Base-by-base conservation (phyloP, 2,113 vertebrate genomes). In the Gallinago media region DNA sequence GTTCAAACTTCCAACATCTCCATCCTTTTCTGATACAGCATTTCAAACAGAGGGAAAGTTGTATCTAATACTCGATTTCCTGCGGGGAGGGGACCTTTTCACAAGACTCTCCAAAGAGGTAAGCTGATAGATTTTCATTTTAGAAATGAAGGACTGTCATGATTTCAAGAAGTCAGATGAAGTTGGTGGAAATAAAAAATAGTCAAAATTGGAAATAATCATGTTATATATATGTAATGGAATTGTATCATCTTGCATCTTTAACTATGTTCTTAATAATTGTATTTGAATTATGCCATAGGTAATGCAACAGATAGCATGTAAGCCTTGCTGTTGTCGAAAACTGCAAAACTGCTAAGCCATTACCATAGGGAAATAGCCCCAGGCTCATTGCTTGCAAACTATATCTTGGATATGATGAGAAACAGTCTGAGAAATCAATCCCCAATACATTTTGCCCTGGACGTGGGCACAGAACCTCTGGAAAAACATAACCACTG, bases 21-120 rank as follows among this genome's bases (percentile, higher is more conserved):
- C 73, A n/a, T 95, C 68, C 81, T 96, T 96, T 94, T 96, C 63
- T 94, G 46, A 89, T 72, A 21, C 96, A 99, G 99, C 99, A 79
- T 99, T 99, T 97, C 99, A 99, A 98, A 99, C 99, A 15, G 99
- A 99, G 87, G 99, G 99, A 27, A 99, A 99, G 92, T 98, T 99
- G 73, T 99, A 99, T 95, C 98, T 99, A 96, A 99, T 99, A 94
- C 98, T 99, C 83, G 99, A 99, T 98, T 99, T 99, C 96, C 99
- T 99, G 63, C 95, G 99, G 66, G 99, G 99, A 76, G 99, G 99
- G 29, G 99, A 99, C 96, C 99, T 99, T 96, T 99, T 99, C 98
- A 99, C 99, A 82, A 98, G 99, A 81, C 98, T 99, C 81, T 99
- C 99, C 93, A 99, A 99, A 98, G 99, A 99, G 99, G 99, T 98